Percentiles rank a stretch among this genome's conserved stretches.
These are phyloP conservation scores for Tyto alba DNA, from an alignment of 2,113 vertebrate genomes.

Conservation along the genomic window DNA sequence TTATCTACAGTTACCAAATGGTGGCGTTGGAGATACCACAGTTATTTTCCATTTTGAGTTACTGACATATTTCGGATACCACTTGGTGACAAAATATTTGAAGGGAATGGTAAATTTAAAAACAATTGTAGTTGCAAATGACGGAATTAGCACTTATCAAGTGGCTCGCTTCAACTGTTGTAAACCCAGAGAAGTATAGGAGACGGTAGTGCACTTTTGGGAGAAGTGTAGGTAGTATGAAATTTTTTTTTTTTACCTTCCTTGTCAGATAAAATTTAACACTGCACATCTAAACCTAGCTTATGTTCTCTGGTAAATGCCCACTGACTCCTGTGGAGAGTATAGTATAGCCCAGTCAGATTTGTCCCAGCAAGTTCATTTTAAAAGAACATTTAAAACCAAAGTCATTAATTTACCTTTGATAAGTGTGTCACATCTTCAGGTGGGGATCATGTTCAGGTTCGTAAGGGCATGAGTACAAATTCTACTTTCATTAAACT, in stretches of 20 bases:
- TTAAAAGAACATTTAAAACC: neutral
- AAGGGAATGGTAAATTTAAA: neutral
- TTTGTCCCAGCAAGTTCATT: neutral
- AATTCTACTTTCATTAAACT: neutral
- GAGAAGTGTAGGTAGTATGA: neutral
- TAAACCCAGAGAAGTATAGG: neutral
- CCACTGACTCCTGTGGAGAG: neutral
- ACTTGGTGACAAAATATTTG: neutral
- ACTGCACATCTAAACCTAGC: neutral
- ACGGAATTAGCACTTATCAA: neutral
- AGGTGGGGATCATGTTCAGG: neutral
- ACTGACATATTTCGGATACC: constrained; percentile 7
- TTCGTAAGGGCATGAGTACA: neutral
- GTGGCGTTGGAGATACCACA: neutral
- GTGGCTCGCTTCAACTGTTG: neutral
- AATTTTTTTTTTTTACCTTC: neutral
- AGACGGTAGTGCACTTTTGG: neutral
- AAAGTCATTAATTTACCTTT: neutral
- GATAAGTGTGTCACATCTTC: neutral
- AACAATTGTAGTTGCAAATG: neutral
- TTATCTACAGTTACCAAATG: neutral
- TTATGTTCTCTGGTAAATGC: neutral
- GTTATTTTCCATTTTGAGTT: constrained; percentile 36
- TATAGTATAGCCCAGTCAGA: neutral
- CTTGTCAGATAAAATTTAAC: neutral